Conservation (phyloP, 2,113 vertebrate genomes). For the Orientallactaga bullata region DNA sequence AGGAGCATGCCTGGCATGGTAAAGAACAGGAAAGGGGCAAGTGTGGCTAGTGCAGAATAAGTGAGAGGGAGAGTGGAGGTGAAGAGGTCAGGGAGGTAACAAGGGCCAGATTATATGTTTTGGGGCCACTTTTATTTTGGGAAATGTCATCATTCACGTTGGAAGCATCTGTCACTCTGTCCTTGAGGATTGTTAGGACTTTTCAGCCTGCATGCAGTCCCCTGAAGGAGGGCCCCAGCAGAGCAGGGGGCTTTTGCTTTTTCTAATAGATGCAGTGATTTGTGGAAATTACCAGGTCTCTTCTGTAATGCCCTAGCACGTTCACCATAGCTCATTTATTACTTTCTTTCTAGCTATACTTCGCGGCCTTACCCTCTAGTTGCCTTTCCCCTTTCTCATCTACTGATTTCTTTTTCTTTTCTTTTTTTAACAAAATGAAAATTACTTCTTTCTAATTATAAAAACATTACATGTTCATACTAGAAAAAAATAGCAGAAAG, state of each 20-base stretch:
- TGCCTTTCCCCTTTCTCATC: not conserved
- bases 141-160: not conserved
- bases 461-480: conserved; percentile 33
- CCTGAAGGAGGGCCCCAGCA: not conserved
- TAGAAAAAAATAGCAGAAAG: conserved; percentile 19
- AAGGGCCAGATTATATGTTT: not conserved
- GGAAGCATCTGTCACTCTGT: not conserved
- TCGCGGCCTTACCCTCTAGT: not conserved
- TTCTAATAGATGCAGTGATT: not conserved
- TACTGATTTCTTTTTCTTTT: not conserved
- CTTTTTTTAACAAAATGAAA: conserved; percentile 37
- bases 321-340: not conserved
- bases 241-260: not conserved
- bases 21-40: not conserved
- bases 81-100: not conserved
- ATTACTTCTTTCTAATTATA: conserved; percentile 64
- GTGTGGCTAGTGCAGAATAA: not conserved
- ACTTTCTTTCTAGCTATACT: not conserved
- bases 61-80: not conserved
- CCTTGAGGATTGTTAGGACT: not conserved
- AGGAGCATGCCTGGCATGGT: not conserved
- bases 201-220: not conserved
- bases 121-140: not conserved
- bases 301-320: not conserved
- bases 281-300: not conserved